These are phyloP conservation scores for Nerophis lumbriciformis DNA, from an alignment of 2,113 vertebrate species.

Conservation along the genomic window DNA sequence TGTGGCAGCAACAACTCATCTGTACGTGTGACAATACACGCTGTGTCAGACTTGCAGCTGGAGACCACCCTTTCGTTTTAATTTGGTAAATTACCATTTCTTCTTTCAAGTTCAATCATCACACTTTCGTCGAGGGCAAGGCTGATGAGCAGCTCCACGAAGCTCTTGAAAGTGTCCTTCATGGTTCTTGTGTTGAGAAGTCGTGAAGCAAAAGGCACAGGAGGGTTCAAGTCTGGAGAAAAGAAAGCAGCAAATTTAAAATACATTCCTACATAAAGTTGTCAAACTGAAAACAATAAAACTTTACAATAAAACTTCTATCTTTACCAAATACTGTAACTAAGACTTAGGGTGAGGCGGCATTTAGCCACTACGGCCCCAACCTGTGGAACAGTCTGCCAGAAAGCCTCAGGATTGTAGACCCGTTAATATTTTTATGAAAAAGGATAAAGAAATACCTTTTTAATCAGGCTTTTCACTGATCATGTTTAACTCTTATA, in stretches of 20 bases:
- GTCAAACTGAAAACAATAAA: not conserved
- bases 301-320: not conserved
- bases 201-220: slow-evolving; percentile 81
- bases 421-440: too few relatives aligned
- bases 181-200: slow-evolving; percentile 93
- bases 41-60: not conserved
- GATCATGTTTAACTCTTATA: too few relatives aligned
- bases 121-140: slow-evolving; percentile 87
- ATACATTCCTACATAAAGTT: not conserved
- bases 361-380: too few relatives aligned
- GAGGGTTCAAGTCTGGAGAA: slow-evolving; percentile 75
- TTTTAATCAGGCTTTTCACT: too few relatives aligned
- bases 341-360: too few relatives aligned
- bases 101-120: slow-evolving; percentile 85
- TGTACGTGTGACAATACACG: slow-evolving; percentile 38
- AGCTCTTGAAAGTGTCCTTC: slow-evolving; percentile 97
- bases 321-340: too few relatives aligned
- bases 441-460: too few relatives aligned
- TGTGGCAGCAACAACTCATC: slow-evolving; percentile 93
- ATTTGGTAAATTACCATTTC: slow-evolving; percentile 78
- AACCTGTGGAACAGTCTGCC: too few relatives aligned
- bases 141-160: slow-evolving; percentile 91
- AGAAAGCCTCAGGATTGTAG: too few relatives aligned
- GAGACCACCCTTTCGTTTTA: not conserved
- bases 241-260: not conserved